These are phyloP conservation scores for Piscicola geometra DNA, from an alignment of 2,888 invertebrate species.

Conservation along the genomic window DNA sequence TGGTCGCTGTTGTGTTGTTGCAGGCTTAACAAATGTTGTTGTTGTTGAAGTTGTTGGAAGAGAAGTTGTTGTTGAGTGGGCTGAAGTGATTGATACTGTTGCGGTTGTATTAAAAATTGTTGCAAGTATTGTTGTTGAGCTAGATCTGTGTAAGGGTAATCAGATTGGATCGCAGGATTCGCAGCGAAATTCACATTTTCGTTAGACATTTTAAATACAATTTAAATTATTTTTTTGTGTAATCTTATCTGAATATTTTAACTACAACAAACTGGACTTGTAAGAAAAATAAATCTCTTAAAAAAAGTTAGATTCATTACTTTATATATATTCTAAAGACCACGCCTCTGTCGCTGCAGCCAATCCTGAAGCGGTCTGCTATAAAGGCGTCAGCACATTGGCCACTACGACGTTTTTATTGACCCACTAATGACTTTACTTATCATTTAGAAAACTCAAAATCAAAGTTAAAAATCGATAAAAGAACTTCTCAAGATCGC, in stretches of 20 bases:
- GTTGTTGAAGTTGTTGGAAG: constrained; percentile 4
- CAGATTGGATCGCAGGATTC: too few species aligned
- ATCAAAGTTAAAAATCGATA: too few species aligned
- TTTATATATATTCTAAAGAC: too few species aligned
- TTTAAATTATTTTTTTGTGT: neutral
- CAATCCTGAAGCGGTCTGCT: neutral
- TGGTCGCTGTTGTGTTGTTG: too few species aligned
- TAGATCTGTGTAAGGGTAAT: neutral
- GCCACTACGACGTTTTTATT: neutral
- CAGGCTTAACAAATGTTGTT: neutral
- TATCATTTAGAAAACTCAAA: too few species aligned
- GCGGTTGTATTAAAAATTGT: neutral
- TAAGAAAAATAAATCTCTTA: too few species aligned
- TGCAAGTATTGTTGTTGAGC: neutral
- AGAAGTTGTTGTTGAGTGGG: neutral
- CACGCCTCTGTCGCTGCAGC: too few species aligned
- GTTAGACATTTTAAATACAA: neutral
- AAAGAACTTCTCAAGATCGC: too few species aligned
- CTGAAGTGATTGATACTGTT: neutral
- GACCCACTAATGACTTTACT: too few species aligned
- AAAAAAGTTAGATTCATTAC: too few species aligned
- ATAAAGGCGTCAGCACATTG: neutral
- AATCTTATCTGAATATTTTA: neutral
- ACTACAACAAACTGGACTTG: neutral
- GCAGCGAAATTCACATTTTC: neutral